phyloP scores from a whole-genome alignment of 2,113 vertebrate genomes.

The Onychorhynchus coronatus region DNA sequence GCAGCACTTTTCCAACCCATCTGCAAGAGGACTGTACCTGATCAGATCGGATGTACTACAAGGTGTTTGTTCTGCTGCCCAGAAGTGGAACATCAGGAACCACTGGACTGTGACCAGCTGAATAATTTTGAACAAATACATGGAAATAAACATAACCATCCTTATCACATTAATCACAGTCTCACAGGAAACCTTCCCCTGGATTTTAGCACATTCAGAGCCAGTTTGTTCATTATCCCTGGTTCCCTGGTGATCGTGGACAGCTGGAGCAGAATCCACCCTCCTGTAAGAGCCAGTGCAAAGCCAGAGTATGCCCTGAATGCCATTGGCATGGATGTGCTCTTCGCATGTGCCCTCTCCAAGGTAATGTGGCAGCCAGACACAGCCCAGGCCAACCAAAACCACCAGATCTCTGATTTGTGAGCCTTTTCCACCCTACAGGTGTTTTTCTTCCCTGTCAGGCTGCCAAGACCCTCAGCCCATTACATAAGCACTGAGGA shows the following conservation, averaged over 20 bases:
- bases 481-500: background rate
- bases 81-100: slow-evolving; percentile 24
- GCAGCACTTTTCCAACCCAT: background rate
- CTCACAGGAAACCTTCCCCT: background rate
- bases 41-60: background rate
- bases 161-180: background rate
- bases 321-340: no score
- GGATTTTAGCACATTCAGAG: background rate
- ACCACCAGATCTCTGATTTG: background rate
- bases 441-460: background rate
- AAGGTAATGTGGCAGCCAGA: background rate
- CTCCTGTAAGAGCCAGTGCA: background rate
- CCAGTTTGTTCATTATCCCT: background rate
- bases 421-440: background rate
- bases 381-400: background rate
- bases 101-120: background rate
- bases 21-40: background rate
- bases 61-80: slow-evolving; percentile 19
- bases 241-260: background rate
- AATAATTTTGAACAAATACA: slow-evolving; percentile 17
- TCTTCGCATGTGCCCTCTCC: background rate
- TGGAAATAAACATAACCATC: slow-evolving; percentile 35
- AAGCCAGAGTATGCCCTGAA: background rate
- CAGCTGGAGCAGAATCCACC: background rate
- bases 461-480: background rate